Evolutionary conservation across 2,888 invertebrate genomes (phyloP).

Genomic region (Acleris holmiana): DNA sequence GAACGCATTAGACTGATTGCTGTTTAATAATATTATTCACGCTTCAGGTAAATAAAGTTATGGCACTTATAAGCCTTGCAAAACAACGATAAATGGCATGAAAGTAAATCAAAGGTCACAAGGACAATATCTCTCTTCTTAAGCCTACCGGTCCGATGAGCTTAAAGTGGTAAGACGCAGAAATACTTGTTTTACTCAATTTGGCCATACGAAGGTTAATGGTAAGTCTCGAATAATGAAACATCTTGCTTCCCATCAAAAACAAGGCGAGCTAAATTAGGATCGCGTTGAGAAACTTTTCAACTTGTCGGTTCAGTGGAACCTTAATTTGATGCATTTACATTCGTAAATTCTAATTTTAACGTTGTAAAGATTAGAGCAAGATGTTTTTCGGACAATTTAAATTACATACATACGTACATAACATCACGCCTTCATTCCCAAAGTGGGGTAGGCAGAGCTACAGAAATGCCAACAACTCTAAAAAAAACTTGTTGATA

Average conservation of each 20-base stretch:
- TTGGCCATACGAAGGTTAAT: conserved; percentile 31
- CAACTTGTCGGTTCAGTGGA: too few species aligned
- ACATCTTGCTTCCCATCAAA: conserved; percentile 1
- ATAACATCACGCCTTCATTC: too few species aligned
- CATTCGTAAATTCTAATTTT: too few species aligned
- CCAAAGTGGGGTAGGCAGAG: too few species aligned
- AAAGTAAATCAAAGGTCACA: neutral
- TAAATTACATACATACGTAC: too few species aligned
- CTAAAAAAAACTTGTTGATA: too few species aligned
- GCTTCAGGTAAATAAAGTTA: neutral
- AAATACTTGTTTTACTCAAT: conserved; percentile 30
- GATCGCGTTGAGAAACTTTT: neutral
- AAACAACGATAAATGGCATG: too few species aligned
- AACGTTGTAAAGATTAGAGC: too few species aligned
- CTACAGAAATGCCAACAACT: too few species aligned
- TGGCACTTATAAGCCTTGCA: neutral
- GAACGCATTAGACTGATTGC: conserved; percentile 40
- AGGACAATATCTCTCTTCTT: neutral
- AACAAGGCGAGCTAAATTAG: neutral
- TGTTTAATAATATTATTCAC: neutral
- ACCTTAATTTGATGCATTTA: too few species aligned
- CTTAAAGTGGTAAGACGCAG: neutral
- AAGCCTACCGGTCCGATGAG: conserved; percentile 5
- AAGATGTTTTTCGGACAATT: too few species aligned
- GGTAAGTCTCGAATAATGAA: conserved; percentile 18